Evolutionary conservation across 2,113 vertebrate genomes (phyloP).

Genomic region (Peromyscus californicus): DNA sequence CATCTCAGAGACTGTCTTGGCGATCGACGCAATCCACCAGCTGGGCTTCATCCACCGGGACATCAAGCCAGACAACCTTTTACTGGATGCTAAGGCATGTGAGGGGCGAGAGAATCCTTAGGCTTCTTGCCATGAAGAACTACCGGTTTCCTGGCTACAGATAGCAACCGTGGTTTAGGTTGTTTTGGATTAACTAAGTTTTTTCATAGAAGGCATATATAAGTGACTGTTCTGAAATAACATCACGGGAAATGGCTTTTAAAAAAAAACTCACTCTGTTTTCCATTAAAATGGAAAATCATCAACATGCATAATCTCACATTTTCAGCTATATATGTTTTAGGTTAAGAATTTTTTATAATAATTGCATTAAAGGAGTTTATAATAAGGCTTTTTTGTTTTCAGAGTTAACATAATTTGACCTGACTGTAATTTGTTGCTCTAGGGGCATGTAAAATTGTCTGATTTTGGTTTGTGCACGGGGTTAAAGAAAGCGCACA

Average conservation of each 20-base stretch:
- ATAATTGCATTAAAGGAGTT: slow-evolving; percentile 14
- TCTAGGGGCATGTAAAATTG: slow-evolving; percentile 97
- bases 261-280: neutral
- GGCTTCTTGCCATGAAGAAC: neutral
- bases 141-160: neutral
- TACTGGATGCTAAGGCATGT: slow-evolving; percentile 96
- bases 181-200: neutral
- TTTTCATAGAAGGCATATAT: neutral
- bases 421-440: slow-evolving; percentile 53
- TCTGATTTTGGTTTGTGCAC: slow-evolving; percentile 99
- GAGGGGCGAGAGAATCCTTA: neutral
- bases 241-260: neutral
- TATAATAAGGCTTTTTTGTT: slow-evolving; percentile 43
- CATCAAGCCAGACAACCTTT: slow-evolving; percentile 98
- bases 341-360: slow-evolving; percentile 28
- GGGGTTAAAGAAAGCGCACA: slow-evolving; percentile 98
- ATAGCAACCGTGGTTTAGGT: neutral
- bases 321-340: neutral
- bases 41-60: slow-evolving; percentile 98
- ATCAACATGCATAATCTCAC: slow-evolving; percentile 33
- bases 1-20: slow-evolving; percentile 98
- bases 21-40: slow-evolving; percentile 99
- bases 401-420: slow-evolving; percentile 41
- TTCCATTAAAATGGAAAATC: neutral
- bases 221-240: neutral